Evolutionary conservation across 1,140 invertebrate genomes (phyloP).

Genomic region (Globodera rostochiensis): DNA sequence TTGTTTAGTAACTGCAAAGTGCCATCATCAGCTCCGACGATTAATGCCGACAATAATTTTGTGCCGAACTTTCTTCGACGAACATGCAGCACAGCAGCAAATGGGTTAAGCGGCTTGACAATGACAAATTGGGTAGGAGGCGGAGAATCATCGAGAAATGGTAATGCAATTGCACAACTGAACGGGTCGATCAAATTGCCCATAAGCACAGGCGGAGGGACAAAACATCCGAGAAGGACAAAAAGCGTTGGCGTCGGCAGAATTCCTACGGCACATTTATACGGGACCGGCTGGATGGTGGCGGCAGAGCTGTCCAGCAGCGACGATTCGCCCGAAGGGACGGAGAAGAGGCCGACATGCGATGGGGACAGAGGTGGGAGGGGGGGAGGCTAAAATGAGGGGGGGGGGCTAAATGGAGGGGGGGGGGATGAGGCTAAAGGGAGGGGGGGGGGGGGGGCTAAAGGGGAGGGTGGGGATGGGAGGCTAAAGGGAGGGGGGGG

Average conservation of each 20-base stretch:
- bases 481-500: too few species aligned
- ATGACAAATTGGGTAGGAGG: background rate
- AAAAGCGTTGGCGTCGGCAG: conserved; percentile 9
- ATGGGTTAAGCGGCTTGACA: conserved; percentile 7
- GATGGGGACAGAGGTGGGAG: background rate
- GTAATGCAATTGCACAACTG: background rate
- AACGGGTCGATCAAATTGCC: background rate
- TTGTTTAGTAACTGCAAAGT: background rate
- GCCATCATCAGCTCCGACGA: background rate
- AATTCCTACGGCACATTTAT: conserved; percentile 17
- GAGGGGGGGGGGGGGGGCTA: too few species aligned
- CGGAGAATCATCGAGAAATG: background rate
- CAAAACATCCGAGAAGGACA: conserved; percentile 8
- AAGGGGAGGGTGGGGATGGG: too few species aligned
- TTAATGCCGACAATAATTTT: conserved; percentile 2
- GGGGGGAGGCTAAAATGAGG: fast-evolving
- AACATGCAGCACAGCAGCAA: conserved; percentile 27
- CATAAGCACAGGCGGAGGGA: background rate
- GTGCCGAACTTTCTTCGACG: conserved; percentile 19
- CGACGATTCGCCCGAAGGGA: background rate
- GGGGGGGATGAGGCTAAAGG: too few species aligned
- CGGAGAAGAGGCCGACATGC: background rate
- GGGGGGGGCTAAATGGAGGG: background rate
- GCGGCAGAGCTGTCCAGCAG: conserved; percentile 29
- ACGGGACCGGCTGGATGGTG: conserved; percentile 28